phyloP scores from a whole-genome alignment of 1,140 invertebrate genomes.

The Euschistus heros region DNA sequence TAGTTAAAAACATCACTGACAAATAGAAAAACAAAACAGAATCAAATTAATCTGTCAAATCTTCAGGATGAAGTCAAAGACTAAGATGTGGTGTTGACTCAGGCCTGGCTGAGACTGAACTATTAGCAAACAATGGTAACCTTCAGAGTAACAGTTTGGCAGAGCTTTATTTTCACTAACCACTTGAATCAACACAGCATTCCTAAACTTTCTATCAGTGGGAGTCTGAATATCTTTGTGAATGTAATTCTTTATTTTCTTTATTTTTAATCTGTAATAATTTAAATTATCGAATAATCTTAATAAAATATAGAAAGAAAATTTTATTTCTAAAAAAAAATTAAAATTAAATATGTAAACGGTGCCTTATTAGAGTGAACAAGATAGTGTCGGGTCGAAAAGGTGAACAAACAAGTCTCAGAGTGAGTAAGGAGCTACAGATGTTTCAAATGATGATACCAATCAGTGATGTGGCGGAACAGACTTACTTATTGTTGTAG shows the following conservation, averaged over 20 bases:
- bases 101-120: neutral
- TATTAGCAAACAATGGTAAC: slow-evolving; percentile 15
- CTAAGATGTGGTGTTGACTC: neutral
- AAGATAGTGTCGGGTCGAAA: too few relatives aligned
- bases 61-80: neutral
- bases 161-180: neutral
- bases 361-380: neutral
- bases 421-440: too few relatives aligned
- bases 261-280: too few relatives aligned
- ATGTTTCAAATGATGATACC: too few relatives aligned
- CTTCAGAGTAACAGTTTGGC: neutral
- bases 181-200: neutral
- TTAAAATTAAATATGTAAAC: neutral
- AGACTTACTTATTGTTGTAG: too few relatives aligned
- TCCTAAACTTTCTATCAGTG: neutral
- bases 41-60: too few relatives aligned
- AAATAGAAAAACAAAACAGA: too few relatives aligned
- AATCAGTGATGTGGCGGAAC: too few relatives aligned
- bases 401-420: too few relatives aligned
- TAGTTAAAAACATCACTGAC: too few relatives aligned
- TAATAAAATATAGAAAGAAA: neutral
- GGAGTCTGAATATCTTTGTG: too few relatives aligned
- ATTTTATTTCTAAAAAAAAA: neutral
- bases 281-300: neutral
- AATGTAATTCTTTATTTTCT: too few relatives aligned